Conservation (phyloP, 2,113 vertebrate genomes). For the Otolemur garnettii region DNA sequence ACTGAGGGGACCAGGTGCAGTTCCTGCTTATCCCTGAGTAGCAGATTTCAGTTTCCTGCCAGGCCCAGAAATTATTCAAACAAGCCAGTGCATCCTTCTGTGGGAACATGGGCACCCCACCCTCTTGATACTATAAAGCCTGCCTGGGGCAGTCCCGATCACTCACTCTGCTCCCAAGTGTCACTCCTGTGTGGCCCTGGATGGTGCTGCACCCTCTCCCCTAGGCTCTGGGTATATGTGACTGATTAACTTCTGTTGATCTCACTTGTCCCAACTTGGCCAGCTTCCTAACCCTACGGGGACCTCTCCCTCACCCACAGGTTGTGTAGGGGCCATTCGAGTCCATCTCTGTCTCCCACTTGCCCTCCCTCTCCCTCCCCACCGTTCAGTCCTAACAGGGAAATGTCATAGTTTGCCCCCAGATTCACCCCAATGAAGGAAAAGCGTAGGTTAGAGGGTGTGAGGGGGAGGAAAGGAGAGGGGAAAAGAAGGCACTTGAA, state of each 20-base stretch:
- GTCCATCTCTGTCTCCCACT: no score
- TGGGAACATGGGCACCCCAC: not conserved
- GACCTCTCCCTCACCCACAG: not conserved
- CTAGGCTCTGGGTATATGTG: not conserved
- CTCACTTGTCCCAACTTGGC: not conserved
- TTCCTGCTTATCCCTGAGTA: not conserved
- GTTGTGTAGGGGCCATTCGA: not conserved
- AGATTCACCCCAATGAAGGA: not conserved
- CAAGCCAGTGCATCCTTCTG: not conserved
- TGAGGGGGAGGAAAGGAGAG: not conserved
- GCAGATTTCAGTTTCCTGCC: not conserved
- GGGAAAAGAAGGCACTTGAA: not conserved
- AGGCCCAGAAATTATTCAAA: not conserved
- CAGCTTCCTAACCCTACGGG: not conserved
- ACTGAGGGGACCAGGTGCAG: not conserved
- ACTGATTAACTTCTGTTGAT: not conserved
- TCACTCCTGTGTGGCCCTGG: not conserved
- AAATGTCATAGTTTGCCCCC: not conserved
- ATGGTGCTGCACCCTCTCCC: not conserved
- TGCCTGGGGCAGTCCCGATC: no score
- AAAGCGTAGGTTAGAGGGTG: not conserved
- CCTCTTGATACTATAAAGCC: not conserved
- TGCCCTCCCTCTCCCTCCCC: not conserved
- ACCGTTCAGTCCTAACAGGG: not conserved
- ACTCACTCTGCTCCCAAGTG: not conserved